Percentiles rank a stretch among this genome's conserved stretches.
Evolutionary conservation across 1,140 invertebrate genomes (phyloP).

Genomic region (Orius insidiosus): DNA sequence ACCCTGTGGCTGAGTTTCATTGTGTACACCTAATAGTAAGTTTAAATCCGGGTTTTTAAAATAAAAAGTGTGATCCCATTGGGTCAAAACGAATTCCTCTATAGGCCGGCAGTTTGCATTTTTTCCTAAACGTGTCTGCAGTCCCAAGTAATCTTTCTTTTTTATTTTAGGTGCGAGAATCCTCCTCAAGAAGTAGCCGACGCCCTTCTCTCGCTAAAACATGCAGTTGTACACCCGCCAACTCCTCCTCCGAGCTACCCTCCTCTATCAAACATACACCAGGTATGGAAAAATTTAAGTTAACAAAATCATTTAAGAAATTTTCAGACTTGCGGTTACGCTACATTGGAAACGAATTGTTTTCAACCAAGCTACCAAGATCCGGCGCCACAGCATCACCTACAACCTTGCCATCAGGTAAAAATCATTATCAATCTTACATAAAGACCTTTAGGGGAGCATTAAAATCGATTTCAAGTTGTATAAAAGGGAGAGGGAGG

Average conservation of each 20-base stretch:
- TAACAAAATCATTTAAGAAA: background rate
- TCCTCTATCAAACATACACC: constrained; percentile 27
- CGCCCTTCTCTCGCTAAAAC: constrained; percentile 67
- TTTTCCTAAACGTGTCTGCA: constrained; percentile 4
- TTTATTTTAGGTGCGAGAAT: constrained; percentile 14
- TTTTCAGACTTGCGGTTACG: constrained; percentile 7
- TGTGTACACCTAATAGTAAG: no score
- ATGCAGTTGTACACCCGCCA: constrained; percentile 55
- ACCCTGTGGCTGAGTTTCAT: no score
- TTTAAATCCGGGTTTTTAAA: no score
- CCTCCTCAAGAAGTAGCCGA: constrained; percentile 52
- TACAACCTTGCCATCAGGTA: constrained; percentile 13
- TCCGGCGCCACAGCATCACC: constrained; percentile 3
- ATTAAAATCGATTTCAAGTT: no score
- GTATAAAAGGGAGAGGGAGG: no score
- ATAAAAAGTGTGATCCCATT: no score
- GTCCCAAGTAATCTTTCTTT: no score
- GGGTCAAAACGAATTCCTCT: no score
- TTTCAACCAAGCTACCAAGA: constrained; percentile 12
- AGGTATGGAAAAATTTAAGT: constrained; percentile 22
- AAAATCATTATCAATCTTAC: background rate
- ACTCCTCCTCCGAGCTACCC: constrained; percentile 21
- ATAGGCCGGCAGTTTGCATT: no score
- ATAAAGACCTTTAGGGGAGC: no score
- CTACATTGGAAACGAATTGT: constrained; percentile 5